Evolutionary conservation across 2,888 invertebrate genomes (phyloP).

Genomic region (Strigamia transsilvanica): DNA sequence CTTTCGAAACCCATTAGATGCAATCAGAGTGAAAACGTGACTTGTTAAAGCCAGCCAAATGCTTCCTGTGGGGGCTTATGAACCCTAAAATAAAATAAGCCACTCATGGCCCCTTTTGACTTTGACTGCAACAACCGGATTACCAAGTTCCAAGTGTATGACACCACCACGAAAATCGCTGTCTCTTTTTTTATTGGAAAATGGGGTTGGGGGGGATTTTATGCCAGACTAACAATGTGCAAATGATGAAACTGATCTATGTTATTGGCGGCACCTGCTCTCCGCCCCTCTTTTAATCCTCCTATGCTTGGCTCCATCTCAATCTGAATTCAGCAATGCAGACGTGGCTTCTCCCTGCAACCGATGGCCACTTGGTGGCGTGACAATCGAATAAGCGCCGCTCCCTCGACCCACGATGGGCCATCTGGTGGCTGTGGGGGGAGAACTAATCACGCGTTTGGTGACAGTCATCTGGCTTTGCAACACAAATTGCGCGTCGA

Average conservation of each 20-base stretch:
- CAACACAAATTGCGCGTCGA: not conserved
- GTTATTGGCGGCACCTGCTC: not conserved
- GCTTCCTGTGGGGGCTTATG: too few relatives aligned
- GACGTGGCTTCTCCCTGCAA: not conserved
- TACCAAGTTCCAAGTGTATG: too few relatives aligned
- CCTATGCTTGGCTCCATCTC: not conserved
- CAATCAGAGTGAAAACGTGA: too few relatives aligned
- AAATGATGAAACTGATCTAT: slow-evolving; percentile 11
- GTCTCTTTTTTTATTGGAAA: not conserved
- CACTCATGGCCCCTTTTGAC: too few relatives aligned
- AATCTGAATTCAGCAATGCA: not conserved
- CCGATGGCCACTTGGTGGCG: not conserved
- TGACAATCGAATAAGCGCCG: slow-evolving; percentile 51
- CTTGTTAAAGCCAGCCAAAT: too few relatives aligned
- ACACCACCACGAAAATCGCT: too few relatives aligned
- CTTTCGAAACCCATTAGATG: not conserved
- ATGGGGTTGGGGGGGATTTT: not conserved
- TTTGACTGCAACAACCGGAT: too few relatives aligned
- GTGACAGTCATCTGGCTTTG: slow-evolving; percentile 22
- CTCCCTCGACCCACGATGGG: slow-evolving; percentile 16
- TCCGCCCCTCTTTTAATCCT: slow-evolving; percentile 23
- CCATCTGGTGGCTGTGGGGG: slow-evolving; percentile 41
- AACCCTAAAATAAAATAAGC: too few relatives aligned
- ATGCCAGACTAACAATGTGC: not conserved
- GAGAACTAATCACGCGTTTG: slow-evolving; percentile 7